Base-by-base conservation (phyloP, 2,797 vertebrate species). In the Odontamblyopus rebecca region DNA sequence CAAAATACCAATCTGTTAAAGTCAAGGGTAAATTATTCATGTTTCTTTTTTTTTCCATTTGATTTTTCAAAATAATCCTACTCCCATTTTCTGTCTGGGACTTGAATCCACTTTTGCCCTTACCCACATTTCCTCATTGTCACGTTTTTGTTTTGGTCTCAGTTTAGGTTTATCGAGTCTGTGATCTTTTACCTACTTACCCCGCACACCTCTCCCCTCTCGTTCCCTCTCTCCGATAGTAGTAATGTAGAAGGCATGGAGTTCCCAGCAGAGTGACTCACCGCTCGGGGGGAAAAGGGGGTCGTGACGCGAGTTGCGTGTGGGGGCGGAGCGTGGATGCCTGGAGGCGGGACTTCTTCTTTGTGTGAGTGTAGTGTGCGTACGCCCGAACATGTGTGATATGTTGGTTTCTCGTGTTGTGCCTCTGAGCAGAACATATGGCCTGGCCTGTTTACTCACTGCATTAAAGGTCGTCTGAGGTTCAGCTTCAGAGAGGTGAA, bases 231-330 rank as follows among this genome's bases (percentile, higher is more conserved):
- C 70, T 69, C 75, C 68, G 68, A 76, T 69, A 66, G 80, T 82
- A 83, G 88, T 87, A 88, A 92, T 85, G 72, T 81, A 64, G 81
- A 88, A 88, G 82, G 87, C 79, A 82, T 87, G 86, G 86, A 85
- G 88, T 92, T 92, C 88, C 90, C 89, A 92, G 90, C 89, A 91
- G 79, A 77, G 77, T 92, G 90, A 91, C 74, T 91, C 89, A 92
- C 70, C 0, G 19, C 56, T 82, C 61, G 0, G 69, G 78, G 13
- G 78, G 13, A 19, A 89, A 83, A 74, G 61, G 78, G 81, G 86
- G 83, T 85, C 56, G 56, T 72, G 71, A 27, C 41, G 57, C 23
- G 56, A 50, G 38, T 61, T 48, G 23, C 35, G 61, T 29, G 61
- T 71, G 51, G 67, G 51, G 67, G 67, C 30, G 67, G 32, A 1